Evolutionary conservation across 2,797 vertebrate species (phyloP), one percentile per base, ranked within the genome.

Genomic region (Pseudochaenichthys georgianus): DNA sequence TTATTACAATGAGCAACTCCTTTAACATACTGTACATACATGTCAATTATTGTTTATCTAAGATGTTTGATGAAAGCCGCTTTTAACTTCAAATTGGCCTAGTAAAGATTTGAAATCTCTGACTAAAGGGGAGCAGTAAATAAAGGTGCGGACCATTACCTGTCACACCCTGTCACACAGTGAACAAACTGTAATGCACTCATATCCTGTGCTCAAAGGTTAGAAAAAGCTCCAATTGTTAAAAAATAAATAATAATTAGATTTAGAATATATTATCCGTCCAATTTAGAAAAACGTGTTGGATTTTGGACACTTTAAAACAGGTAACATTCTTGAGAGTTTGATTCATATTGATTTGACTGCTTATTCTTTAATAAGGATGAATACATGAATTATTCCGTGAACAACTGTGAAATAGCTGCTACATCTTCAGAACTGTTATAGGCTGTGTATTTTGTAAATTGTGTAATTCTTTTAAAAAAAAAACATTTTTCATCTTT

Each of bases 121-220:
- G 61, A 72, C 54, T 16, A 54, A 63, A 59, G 28, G n/a, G 16
- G 46, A 50, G 31, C 45, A 57, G 75, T 31, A 13, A 62, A 31
- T 45, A 74, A 75, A 86, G 64, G 70, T 59, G 77, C 54, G 42
- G 64, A 65, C 13, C 28, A 16, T 52, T 43, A 72, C 58, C 43
- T 13, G 65, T 55, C 74, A 54, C 77, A 60, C 70, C 70, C 70
- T 34, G 38, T 61, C 38, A 71, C 2, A 60, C 16, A 34, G 13
- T 43, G 1, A 64, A 16, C 38, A 64, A 16, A 7, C 17, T 42
- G 10, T 21, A 50, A 34, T 23, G 4, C 2, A 50, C 12, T 42
- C 23, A 50, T 43, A 50, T 38, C 21, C n/a, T 48, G 23, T 15
- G 15, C 2, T 9, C 28, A 52, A 21, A 42, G 2, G 15, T 54